Percentiles rank a stretch among this genome's conserved stretches.
Conservation (phyloP, 2,797 vertebrate genomes). For the Parauchenoglanis ngamensis region DNA sequence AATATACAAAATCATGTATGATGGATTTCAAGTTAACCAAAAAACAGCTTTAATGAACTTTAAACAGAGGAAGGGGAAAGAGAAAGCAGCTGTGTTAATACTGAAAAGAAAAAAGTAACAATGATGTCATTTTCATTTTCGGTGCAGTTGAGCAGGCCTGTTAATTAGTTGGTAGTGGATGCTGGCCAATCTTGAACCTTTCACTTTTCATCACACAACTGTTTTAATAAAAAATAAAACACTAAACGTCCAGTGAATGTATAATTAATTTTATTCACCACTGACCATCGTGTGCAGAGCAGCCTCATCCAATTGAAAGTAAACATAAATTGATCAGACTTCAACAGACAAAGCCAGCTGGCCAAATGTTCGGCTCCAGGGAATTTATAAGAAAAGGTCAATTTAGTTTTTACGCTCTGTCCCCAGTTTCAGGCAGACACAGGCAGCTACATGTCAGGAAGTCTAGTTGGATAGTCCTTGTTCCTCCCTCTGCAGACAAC, state of each 20-base stretch:
- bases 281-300: neutral
- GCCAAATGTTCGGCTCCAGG: neutral
- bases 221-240: neutral
- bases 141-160: neutral
- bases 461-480: neutral
- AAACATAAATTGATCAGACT: slow-evolving; percentile 27
- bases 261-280: slow-evolving; percentile 21
- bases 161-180: slow-evolving; percentile 38
- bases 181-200: slow-evolving; percentile 10
- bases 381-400: slow-evolving; percentile 4
- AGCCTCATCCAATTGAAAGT: neutral
- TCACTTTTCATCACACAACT: slow-evolving; percentile 3
- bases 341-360: slow-evolving; percentile 14
- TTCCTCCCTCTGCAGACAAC: neutral
- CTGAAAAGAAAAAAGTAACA: slow-evolving; percentile 11
- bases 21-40: neutral
- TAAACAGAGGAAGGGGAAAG: neutral
- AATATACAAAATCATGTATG: neutral
- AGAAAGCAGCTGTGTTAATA: slow-evolving; percentile 26
- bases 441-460: slow-evolving; percentile 16
- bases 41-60: slow-evolving; percentile 2
- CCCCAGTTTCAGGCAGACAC: slow-evolving; percentile 20
- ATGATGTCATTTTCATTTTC: slow-evolving; percentile 37
- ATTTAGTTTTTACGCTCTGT: neutral
- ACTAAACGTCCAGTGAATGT: neutral